phyloP scores from a whole-genome alignment of 1,140 invertebrate genomes.

The Stegodyphus mimosarum region DNA sequence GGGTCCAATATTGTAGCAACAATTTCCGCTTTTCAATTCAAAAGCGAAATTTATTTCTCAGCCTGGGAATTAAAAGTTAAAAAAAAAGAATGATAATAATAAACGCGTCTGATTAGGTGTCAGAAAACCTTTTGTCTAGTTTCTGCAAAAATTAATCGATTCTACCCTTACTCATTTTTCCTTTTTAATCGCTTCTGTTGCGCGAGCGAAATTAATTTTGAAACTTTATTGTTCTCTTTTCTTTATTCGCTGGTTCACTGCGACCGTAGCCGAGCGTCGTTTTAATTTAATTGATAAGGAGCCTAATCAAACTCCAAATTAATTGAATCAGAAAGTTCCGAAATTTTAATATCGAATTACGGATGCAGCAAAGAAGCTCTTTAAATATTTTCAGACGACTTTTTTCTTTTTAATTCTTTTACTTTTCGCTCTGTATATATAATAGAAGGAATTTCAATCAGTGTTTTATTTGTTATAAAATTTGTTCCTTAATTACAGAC shows the following conservation, averaged over 20 bases:
- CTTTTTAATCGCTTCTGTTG: constrained; percentile 40
- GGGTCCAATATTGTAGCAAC: constrained; percentile 19
- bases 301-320: constrained; percentile 56
- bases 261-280: constrained; percentile 14
- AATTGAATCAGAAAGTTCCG: constrained; percentile 49
- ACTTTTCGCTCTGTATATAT: background rate
- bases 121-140: constrained; percentile 44
- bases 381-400: constrained; percentile 37
- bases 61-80: background rate
- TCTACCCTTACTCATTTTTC: constrained; percentile 30
- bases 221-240: constrained; percentile 31
- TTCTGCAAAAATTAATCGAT: constrained; percentile 53
- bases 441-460: constrained; percentile 53
- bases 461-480: constrained; percentile 48
- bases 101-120: constrained; percentile 49
- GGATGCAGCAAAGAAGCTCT: constrained; percentile 9
- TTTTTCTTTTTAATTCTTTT: constrained; percentile 4
- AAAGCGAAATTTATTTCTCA: constrained; percentile 50
- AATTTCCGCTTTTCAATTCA: constrained; percentile 44
- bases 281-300: constrained; percentile 58
- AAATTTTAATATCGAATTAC: constrained; percentile 57
- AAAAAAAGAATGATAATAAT: constrained; percentile 30
- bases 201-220: constrained; percentile 48
- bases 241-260: constrained; percentile 15
- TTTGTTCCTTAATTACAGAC: constrained; percentile 40